Conservation (phyloP, 1,140 invertebrate genomes). For the Nautilus pompilius region DNA sequence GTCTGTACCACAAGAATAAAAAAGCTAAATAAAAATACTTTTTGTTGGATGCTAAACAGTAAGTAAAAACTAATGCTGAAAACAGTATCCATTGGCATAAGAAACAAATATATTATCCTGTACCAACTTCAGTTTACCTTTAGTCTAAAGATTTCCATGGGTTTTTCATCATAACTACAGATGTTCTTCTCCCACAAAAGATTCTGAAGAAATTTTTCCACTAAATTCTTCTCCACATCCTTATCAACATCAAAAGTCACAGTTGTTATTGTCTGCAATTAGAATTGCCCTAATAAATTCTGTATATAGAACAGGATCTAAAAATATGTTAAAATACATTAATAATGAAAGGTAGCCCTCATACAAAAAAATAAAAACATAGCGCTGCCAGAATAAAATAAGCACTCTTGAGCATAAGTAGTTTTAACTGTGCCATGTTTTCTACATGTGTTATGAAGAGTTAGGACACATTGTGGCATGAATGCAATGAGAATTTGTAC, state of each 20-base stretch:
- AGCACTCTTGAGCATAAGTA: too few relatives aligned
- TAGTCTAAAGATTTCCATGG: slow-evolving; percentile 25
- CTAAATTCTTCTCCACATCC: slow-evolving; percentile 14
- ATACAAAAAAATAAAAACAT: too few relatives aligned
- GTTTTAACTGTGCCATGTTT: too few relatives aligned
- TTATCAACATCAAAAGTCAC: slow-evolving; percentile 35
- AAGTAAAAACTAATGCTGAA: neutral
- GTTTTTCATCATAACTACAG: slow-evolving; percentile 15
- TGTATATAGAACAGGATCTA: too few relatives aligned
- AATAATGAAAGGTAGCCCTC: too few relatives aligned
- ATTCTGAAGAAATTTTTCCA: slow-evolving; percentile 40
- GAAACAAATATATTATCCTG: neutral
- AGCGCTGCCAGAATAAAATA: too few relatives aligned
- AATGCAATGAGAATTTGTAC: too few relatives aligned
- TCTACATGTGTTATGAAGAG: too few relatives aligned
- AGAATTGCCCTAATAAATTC: too few relatives aligned
- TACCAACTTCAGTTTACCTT: slow-evolving; percentile 18
- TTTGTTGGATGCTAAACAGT: neutral
- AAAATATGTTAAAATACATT: too few relatives aligned
- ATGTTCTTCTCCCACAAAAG: slow-evolving; percentile 47
- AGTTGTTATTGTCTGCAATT: slow-evolving; percentile 36
- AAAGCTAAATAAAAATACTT: neutral
- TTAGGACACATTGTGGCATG: too few relatives aligned
- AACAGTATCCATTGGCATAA: neutral
- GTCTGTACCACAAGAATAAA: neutral